Evolutionary conservation across 1,140 invertebrate species (phyloP).

Genomic region (Rhysida immarginata): DNA sequence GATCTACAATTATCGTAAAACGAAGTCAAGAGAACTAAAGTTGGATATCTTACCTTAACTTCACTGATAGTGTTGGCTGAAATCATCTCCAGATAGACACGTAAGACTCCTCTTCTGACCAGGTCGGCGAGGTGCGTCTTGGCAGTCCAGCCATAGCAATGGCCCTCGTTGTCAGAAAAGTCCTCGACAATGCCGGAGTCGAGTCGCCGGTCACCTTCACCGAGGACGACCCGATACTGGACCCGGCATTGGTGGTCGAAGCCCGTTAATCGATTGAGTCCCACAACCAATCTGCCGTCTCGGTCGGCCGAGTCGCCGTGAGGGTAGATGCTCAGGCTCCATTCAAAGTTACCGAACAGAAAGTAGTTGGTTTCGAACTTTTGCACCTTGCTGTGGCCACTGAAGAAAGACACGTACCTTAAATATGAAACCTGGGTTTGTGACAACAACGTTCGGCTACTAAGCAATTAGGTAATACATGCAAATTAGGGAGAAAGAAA

Average conservation of each 20-base stretch:
- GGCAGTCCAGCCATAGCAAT: conserved; percentile 51
- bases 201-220: conserved; percentile 50
- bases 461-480: too few species aligned
- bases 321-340: conserved; percentile 60
- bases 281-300: conserved; percentile 40
- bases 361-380: conserved; percentile 54
- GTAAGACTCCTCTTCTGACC: conserved; percentile 36
- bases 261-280: conserved; percentile 56
- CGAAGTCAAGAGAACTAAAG: conserved; percentile 10
- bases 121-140: conserved; percentile 42
- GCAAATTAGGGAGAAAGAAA: too few species aligned
- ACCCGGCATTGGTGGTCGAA: conserved; percentile 67
- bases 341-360: conserved; percentile 64
- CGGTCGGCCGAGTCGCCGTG: conserved; percentile 26
- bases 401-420: neutral
- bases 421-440: too few species aligned
- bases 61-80: conserved; percentile 59
- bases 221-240: conserved; percentile 51
- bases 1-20: too few species aligned
- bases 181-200: conserved; percentile 65
- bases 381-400: conserved; percentile 6
- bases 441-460: too few species aligned
- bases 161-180: conserved; percentile 54
- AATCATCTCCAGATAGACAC: conserved; percentile 56
- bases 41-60: conserved; percentile 40